Base-by-base conservation (phyloP, 2,797 vertebrate genomes). In the Mus spretus region DNA sequence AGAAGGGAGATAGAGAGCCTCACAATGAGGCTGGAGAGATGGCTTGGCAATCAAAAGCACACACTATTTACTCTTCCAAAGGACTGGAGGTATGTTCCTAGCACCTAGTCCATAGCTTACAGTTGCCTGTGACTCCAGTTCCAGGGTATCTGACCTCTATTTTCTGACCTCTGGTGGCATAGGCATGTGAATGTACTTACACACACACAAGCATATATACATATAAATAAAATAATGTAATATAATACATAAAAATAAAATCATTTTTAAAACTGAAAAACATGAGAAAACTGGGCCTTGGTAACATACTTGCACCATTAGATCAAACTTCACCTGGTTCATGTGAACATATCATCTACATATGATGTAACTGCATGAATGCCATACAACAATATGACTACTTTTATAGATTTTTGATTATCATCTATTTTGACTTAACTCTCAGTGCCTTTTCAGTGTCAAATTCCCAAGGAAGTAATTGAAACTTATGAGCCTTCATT, bases 391-490 rank as follows among this genome's bases (percentile, higher is more conserved):
- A 59, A 70, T 84, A 53, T 90, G 28, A 78, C 6, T 47, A n/a
- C 22, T 90, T 44, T 84, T 84, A 37, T n/a, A 80, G 55, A 53
- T 7, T 26, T 24, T 26, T 81, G 12, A 57, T 67, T 59, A 47
- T 63, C 14, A 65, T 78, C 57, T 90, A 19, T 88, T 89, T 83
- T 55, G 28, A 82, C 70, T 93, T 91, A 83, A 82, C 67, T 79
- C 6, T 85, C 50, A 91, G 44, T 75, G 50, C 14, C 15, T 63
- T 57, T 94, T 67, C 31, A 86, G 24, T 28, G 34, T 26, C 44
- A 53, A 74, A 67, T 8, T 37, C 9, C 2, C 26, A 3, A 75
- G 28, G n/a, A 59, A 9, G 87, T 77, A 75, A 47, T 4, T 15
- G 40, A 96, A 75, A 15, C 20, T 61, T 75, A 7, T 12, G 91